Conservation (phyloP, 2,113 vertebrate species). For the Halichoeres trimaculatus region DNA sequence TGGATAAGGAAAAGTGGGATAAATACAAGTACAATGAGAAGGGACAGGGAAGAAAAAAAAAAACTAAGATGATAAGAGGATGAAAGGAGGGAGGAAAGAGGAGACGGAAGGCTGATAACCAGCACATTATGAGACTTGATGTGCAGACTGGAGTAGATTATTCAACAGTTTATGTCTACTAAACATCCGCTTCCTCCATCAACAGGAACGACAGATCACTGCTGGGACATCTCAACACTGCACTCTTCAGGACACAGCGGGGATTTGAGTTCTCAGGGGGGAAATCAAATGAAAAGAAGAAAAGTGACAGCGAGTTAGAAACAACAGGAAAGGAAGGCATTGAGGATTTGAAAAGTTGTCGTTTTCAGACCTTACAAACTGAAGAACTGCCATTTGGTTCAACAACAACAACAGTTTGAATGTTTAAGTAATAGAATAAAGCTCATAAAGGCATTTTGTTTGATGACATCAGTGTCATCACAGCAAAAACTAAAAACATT, state of each 20-base stretch:
- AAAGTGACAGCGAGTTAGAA: background rate
- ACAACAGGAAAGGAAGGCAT: background rate
- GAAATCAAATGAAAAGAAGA: background rate
- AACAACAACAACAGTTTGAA: background rate
- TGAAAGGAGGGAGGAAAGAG: background rate
- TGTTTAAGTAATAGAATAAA: background rate
- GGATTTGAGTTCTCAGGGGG: background rate
- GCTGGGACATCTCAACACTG: constrained; percentile 61
- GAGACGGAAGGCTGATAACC: constrained; percentile 25
- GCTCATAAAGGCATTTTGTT: background rate
- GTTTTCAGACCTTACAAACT: background rate
- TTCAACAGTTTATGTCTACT: constrained; percentile 16
- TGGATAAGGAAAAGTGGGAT: constrained; percentile 24
- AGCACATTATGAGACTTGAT: constrained; percentile 40
- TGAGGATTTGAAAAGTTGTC: background rate
- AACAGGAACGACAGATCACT: background rate
- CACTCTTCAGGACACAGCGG: constrained; percentile 45
- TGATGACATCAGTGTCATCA: too few species aligned
- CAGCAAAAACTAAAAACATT: background rate
- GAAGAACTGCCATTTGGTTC: background rate
- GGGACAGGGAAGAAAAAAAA: background rate
- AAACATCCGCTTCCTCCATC: constrained; percentile 13
- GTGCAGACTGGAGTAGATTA: constrained; percentile 8
- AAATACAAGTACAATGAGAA: constrained; percentile 40
- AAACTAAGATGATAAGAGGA: constrained; percentile 21